Base-by-base conservation (phyloP, 2,888 invertebrate species). In the Cancer borealis region DNA sequence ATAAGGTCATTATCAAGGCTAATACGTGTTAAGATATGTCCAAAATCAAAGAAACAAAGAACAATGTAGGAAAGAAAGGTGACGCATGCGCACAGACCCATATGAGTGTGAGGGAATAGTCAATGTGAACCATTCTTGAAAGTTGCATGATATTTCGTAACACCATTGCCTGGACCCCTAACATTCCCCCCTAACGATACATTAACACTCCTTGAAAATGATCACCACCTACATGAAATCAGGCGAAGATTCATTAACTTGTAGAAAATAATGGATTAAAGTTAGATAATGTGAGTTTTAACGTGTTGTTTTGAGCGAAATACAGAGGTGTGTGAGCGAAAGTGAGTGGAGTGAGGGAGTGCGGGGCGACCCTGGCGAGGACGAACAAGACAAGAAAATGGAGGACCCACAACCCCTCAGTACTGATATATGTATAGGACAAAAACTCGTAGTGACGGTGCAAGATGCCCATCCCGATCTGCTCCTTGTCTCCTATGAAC, bases 381-480 rank as follows among this genome's bases (percentile, higher is more conserved):
- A 73, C 73, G 73, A 73, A n/a, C 87, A 88, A 26, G 47, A 73
- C 73, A 93, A 91, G 94, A 95, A 93, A 95, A 95, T 95, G 95
- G 95, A 93, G 93, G 95, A 87, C 91, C 88, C 79, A 88, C 95
- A 91, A 92, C 88, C 94, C 90, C 79, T 45, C 49, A 89, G 92
- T 93, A 92, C 88, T 95, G 95, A 93, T 91, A 95, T 93, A 88
- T 93, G 89, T 87, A 93, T 60, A 88, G 95, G 95, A 17, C 93
- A 94, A 88, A 91, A 95, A 93, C 91, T 95, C 47, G 54, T 94
- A 73, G 95, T 95, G 46, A 93, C 89, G 73, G 95, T 95, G 79
- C 88, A 92, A 45, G 94, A 95, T 47, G 95, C 95, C 84, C 84
- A 93, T 54, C 93, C 92, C 47, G 95, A 95, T 91, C 89, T 95